Base-by-base conservation (phyloP, 2,797 vertebrate species). In the Kryptolebias ocellatus region DNA sequence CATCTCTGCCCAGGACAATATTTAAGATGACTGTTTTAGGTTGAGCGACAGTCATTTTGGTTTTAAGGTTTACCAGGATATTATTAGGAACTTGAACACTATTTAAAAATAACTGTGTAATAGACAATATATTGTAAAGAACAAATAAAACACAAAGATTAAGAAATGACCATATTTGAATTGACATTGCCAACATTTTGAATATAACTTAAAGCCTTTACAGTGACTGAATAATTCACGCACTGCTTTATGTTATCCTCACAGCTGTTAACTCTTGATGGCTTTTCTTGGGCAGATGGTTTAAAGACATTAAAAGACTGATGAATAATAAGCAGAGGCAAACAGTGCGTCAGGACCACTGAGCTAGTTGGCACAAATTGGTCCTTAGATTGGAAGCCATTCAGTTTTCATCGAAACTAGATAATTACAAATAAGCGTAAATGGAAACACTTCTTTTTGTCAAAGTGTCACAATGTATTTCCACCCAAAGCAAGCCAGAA, bases 281-380 rank as follows among this genome's bases (percentile, higher is more conserved):
- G 53, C 60, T 37, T 60, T 8, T 53, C 42, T 42, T 54, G 18
- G 46, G 68, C 73, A 78, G 67, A 74, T 71, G 72, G 67, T 61
- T 64, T 28, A 54, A 20, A 16, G 53, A 73, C 51, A 60, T 63
- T 53, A 70, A 78, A 63, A 71, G 51, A 34, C 44, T 27, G 47
- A 65, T 31, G 47, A 16, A n/a, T 44, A 58, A 67, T 15, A 56
- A 46, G 61, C 50, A 53, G 58, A 15, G 53, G 60, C 34, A 34
- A 45, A 46, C 52, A 47, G 20, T 18, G 39, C 17, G 15, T 51
- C 65, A 78, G 78, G 71, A 71, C 15, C 58, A 64, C 39, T 53
- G 3, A 56, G 39, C 62, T 74, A 52, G 2, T 63, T 75, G 53
- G 27, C 62, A 64, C 53, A 50, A 44, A 76, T 64, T 66, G 45